phyloP scores from a whole-genome alignment of 2,113 vertebrate genomes.

The Thunnus maccoyii region DNA sequence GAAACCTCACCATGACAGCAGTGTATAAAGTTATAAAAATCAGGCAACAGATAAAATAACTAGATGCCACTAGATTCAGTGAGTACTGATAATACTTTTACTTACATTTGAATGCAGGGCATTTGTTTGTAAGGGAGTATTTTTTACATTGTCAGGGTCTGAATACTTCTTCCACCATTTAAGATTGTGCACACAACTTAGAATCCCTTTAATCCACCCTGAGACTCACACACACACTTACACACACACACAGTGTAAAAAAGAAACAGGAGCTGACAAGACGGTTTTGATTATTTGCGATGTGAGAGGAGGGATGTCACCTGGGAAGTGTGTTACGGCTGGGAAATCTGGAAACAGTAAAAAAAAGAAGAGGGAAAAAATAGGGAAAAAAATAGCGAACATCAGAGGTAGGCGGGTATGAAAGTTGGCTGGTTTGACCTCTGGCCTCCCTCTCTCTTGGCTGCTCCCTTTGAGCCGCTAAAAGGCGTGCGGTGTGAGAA shows the following conservation, averaged over 20 bases:
- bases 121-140: neutral
- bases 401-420: slow-evolving; percentile 75
- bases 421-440: slow-evolving; percentile 76
- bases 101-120: too few relatives aligned
- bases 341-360: slow-evolving; percentile 83
- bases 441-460: slow-evolving; percentile 66
- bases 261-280: slow-evolving; percentile 66
- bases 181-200: neutral
- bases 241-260: slow-evolving; percentile 32
- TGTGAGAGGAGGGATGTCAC: slow-evolving; percentile 69
- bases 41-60: too few relatives aligned
- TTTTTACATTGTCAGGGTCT: neutral
- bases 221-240: slow-evolving; percentile 1
- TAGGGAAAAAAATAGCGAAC: slow-evolving; percentile 44
- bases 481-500: slow-evolving; percentile 75
- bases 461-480: slow-evolving; percentile 80
- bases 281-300: slow-evolving; percentile 76
- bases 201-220: neutral
- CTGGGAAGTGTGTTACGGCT: slow-evolving; percentile 76
- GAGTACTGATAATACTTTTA: too few relatives aligned
- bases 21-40: too few relatives aligned
- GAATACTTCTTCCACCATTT: too few relatives aligned
- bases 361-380: slow-evolving; percentile 40
- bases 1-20: too few relatives aligned
- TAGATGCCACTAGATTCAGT: too few relatives aligned